Evolutionary conservation across 2,113 vertebrate species (phyloP).

Genomic region (Sakesphorus luctuosus): DNA sequence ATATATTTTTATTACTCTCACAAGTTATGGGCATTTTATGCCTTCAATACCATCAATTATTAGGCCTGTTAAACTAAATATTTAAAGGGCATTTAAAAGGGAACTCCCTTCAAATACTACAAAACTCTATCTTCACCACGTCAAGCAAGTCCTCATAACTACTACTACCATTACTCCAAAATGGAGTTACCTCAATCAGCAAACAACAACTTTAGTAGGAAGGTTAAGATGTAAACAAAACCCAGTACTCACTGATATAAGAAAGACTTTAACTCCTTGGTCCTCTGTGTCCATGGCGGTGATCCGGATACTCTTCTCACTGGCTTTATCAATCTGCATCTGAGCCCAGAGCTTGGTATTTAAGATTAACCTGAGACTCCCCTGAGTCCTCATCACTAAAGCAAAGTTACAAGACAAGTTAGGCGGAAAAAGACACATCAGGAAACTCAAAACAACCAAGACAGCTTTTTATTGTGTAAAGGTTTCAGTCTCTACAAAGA

Average conservation of each 20-base stretch:
- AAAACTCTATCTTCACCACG: not conserved
- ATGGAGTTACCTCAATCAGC: not conserved
- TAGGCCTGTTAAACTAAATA: not conserved
- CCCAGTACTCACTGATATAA: constrained; percentile 87
- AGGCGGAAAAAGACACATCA: not conserved
- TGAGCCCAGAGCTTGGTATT: constrained; percentile 99
- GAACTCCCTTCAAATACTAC: not conserved
- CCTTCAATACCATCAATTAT: not conserved
- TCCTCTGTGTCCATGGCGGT: constrained; percentile 98
- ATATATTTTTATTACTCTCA: not conserved
- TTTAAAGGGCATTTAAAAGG: not conserved
- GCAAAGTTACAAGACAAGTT: not conserved
- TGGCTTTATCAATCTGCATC: constrained; percentile 99
- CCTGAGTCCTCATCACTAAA: constrained; percentile 97
- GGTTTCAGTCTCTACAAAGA: not conserved
- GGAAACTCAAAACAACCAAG: not conserved
- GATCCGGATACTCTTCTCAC: constrained; percentile 96
- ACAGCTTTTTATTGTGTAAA: not conserved
- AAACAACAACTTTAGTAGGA: not conserved
- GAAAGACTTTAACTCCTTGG: constrained; percentile 97
- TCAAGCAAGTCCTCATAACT: not conserved
- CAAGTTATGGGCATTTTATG: not conserved
- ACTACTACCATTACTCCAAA: not conserved
- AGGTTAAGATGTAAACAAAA: not conserved
- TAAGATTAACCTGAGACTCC: constrained; percentile 94